A percentile compares a stretch with the other conserved stretches of the same genome.
Evolutionary conservation across 2,888 invertebrate genomes (phyloP).

Genomic region (Drosophila lacicola): DNA sequence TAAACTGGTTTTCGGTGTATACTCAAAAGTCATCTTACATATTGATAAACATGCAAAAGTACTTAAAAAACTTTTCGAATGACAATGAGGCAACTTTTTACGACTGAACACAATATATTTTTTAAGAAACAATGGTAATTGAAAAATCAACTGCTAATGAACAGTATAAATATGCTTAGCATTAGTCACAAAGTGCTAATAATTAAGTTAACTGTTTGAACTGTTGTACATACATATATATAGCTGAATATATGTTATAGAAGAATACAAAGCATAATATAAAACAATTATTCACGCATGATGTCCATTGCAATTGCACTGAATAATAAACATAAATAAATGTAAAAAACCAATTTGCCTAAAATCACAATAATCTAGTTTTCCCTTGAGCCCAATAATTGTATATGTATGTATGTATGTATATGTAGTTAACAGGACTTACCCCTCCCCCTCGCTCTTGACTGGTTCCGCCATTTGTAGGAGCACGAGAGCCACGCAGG

Average conservation of each 20-base stretch:
- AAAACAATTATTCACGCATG: too few relatives aligned
- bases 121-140: background rate
- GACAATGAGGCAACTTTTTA: background rate
- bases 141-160: slow-evolving; percentile 32
- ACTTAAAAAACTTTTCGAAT: slow-evolving; percentile 13
- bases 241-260: slow-evolving; percentile 1
- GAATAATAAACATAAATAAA: too few relatives aligned
- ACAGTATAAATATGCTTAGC: slow-evolving; percentile 12
- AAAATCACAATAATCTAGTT: too few relatives aligned
- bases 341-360: too few relatives aligned
- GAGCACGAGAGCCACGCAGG: slow-evolving; percentile 50
- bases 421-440: background rate
- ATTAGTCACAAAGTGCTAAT: slow-evolving; percentile 32
- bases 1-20: slow-evolving; percentile 25
- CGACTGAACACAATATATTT: slow-evolving; percentile 10
- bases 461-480: slow-evolving; percentile 65
- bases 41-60: slow-evolving; percentile 8
- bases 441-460: slow-evolving; percentile 70
- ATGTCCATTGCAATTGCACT: too few relatives aligned
- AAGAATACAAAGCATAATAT: background rate
- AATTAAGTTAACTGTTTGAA: slow-evolving; percentile 7
- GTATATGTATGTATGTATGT: background rate
- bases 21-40: background rate
- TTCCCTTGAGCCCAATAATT: background rate
- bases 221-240: background rate